These are phyloP conservation scores for Vireo altiloquus DNA, from an alignment of 2,113 vertebrate genomes.

Conservation along the genomic window DNA sequence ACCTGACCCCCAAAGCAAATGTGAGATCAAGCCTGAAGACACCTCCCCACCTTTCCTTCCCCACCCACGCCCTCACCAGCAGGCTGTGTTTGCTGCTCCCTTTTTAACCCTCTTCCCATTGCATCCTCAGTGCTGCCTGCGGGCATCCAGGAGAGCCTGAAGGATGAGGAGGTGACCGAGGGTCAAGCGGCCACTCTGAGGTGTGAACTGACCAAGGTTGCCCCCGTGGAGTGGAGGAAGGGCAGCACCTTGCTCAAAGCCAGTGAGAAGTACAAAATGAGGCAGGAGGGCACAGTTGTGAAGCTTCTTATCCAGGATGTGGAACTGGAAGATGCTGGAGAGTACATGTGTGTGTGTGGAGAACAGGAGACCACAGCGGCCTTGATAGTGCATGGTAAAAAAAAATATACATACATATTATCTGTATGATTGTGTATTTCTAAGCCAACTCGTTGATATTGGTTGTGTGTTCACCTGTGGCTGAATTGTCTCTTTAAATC, in stretches of 20 bases:
- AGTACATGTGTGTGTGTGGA: slow-evolving; percentile 73
- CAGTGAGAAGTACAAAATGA: slow-evolving; percentile 66
- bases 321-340: slow-evolving; percentile 66
- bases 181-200: slow-evolving; percentile 54
- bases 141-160: slow-evolving; percentile 73
- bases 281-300: slow-evolving; percentile 49
- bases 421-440: not conserved
- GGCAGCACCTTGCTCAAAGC: slow-evolving; percentile 49
- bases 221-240: slow-evolving; percentile 70
- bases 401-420: rapidly evolving
- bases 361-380: slow-evolving; percentile 75
- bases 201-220: slow-evolving; percentile 80
- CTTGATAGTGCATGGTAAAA: slow-evolving; percentile 82
- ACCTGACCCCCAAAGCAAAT: not conserved
- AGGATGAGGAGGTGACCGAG: slow-evolving; percentile 58
- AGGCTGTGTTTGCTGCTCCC: not conserved
- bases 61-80: not conserved
- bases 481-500: not conserved
- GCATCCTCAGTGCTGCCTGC: slow-evolving; percentile 40
- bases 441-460: rapidly evolving
- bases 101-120: not conserved
- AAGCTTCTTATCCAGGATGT: slow-evolving; percentile 69
- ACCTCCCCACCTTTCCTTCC: not conserved
- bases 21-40: not conserved
- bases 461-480: not conserved